Evolutionary conservation across 2,797 vertebrate genomes (phyloP).

Genomic region (Myotis daubentonii): DNA sequence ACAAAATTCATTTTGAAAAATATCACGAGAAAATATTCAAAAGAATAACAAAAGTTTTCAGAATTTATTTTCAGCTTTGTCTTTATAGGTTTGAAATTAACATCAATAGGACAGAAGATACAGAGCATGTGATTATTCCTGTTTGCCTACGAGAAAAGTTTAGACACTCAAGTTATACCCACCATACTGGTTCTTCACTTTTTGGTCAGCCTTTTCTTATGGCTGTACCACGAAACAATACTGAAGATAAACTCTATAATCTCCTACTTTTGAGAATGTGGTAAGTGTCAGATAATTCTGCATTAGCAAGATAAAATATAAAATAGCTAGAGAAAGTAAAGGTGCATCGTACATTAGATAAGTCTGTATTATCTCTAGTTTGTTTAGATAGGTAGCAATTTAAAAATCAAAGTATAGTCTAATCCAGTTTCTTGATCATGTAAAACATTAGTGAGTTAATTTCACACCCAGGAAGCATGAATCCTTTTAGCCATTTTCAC

Average conservation of each 20-base stretch:
- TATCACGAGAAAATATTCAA: conserved; percentile 46
- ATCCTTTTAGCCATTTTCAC: conserved; percentile 28
- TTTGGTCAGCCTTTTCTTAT: conserved; percentile 98
- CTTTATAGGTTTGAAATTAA: conserved; percentile 94
- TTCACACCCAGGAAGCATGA: not conserved
- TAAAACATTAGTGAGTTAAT: conserved; percentile 33
- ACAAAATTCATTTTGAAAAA: conserved; percentile 42
- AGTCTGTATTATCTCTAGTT: not conserved
- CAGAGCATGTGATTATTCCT: conserved; percentile 96
- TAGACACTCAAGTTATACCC: conserved; percentile 96
- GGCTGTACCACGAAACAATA: conserved; percentile 94
- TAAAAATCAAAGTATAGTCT: not conserved
- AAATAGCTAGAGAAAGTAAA: conserved; percentile 16
- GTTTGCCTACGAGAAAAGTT: conserved; percentile 97
- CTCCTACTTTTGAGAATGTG: conserved; percentile 95
- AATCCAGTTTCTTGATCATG: not conserved
- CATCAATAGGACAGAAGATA: conserved; percentile 94
- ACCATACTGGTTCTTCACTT: conserved; percentile 93
- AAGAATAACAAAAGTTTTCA: conserved; percentile 38
- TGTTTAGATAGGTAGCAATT: conserved; percentile 9
- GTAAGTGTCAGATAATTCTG: conserved; percentile 82
- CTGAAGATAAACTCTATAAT: conserved; percentile 98
- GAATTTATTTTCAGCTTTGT: conserved; percentile 64
- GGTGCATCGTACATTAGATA: not conserved
- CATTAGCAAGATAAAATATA: conserved; percentile 26